These are phyloP conservation scores for Halichondria panicea DNA, from an alignment of 37 sponge, comb jelly and placozoan species.

Conservation along the genomic window DNA sequence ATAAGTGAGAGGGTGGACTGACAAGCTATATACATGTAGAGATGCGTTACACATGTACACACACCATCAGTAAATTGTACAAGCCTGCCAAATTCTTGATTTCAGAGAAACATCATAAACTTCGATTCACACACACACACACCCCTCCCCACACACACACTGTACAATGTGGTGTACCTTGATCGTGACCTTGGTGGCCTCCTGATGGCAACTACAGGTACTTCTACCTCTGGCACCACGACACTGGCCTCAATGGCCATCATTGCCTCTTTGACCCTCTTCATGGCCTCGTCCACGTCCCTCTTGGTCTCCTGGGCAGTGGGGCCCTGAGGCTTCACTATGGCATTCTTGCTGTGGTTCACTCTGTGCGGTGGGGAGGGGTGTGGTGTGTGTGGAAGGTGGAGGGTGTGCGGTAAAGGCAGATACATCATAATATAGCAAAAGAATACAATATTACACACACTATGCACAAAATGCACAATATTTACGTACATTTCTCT, in stretches of 20 bases:
- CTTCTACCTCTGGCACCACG: slow-evolving; percentile 42
- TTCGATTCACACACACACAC: too few relatives aligned
- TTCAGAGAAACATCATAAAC: background rate
- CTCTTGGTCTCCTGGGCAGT: slow-evolving; percentile 61
- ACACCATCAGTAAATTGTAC: too few relatives aligned
- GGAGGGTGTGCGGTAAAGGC: background rate
- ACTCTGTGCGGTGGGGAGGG: slow-evolving; percentile 46
- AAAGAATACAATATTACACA: too few relatives aligned
- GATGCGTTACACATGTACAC: too few relatives aligned
- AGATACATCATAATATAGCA: background rate
- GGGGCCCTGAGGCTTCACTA: slow-evolving; percentile 88
- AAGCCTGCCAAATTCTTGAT: background rate
- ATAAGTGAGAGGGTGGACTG: too few relatives aligned
- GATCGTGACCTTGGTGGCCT: background rate
- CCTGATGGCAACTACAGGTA: background rate
- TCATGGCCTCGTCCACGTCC: slow-evolving; percentile 87
- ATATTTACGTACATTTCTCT: too few relatives aligned
- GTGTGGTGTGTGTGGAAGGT: background rate
- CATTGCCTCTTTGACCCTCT: slow-evolving; percentile 73
- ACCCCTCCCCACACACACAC: too few relatives aligned
- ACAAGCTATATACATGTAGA: too few relatives aligned
- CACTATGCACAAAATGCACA: too few relatives aligned
- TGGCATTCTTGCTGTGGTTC: slow-evolving; percentile 92
- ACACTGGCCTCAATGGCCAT: slow-evolving; percentile 46
- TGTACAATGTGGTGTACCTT: background rate